These are phyloP conservation scores for Palythoa grandis DNA, from an alignment of 92 coral and sea anemone genomes.

Conservation along the genomic window DNA sequence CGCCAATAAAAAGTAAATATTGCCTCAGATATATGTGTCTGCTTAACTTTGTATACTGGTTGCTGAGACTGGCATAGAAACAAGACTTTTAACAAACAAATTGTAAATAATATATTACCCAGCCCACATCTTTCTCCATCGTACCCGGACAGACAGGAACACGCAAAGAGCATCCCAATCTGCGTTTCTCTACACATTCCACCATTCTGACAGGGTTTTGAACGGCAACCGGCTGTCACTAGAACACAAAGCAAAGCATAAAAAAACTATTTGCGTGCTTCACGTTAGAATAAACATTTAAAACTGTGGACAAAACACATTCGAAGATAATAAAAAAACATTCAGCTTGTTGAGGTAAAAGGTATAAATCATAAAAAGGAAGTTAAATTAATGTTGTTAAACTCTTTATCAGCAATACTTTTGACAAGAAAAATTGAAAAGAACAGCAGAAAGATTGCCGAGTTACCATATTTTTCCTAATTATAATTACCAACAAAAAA, in stretches of 20 bases:
- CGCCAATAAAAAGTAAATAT: no score
- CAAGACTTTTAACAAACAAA: not conserved
- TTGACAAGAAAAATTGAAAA: no score
- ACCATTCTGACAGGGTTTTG: constrained; percentile 31
- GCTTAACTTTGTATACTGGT: not conserved
- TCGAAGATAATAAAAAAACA: no score
- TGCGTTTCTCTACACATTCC: not conserved
- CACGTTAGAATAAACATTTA: not conserved
- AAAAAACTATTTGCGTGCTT: no score
- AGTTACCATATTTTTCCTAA: no score
- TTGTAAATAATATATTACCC: not conserved
- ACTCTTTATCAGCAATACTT: no score
- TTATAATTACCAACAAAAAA: not conserved
- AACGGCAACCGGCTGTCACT: constrained; percentile 20
- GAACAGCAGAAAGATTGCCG: no score
- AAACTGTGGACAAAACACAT: not conserved
- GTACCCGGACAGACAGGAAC: constrained; percentile 24
- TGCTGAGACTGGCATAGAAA: not conserved
- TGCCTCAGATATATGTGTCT: no score
- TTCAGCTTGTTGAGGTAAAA: no score
- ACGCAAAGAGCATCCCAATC: not conserved
- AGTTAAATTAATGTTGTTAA: no score
- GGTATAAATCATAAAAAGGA: no score
- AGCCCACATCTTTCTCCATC: constrained; percentile 16
- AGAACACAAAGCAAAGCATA: not conserved